phyloP scores from a whole-genome alignment of 2,888 invertebrate genomes.

The Bombylius major region DNA sequence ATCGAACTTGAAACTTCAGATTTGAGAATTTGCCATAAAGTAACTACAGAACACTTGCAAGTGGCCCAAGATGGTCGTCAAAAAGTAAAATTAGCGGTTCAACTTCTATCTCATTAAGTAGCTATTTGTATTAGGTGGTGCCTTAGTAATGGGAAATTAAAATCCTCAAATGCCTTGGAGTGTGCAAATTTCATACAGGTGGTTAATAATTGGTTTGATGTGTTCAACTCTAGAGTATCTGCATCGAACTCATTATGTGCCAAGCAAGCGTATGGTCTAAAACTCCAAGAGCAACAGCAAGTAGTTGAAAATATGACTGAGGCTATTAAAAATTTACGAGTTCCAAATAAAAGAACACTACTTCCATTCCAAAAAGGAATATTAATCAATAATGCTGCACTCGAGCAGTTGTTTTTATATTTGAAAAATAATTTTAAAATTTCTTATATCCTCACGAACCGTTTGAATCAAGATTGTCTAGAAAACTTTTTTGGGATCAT shows the following conservation, averaged over 20 bases:
- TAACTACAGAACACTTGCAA: not conserved
- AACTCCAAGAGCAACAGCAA: slow-evolving; percentile 10
- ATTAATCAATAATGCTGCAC: slow-evolving; percentile 8
- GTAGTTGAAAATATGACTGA: slow-evolving; percentile 15
- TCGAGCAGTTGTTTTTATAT: not conserved
- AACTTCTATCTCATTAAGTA: slow-evolving; percentile 19
- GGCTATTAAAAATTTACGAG: slow-evolving; percentile 11
- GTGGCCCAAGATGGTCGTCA: not conserved
- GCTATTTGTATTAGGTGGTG: slow-evolving; percentile 14
- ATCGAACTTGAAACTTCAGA: not conserved
- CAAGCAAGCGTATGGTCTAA: slow-evolving; percentile 16
- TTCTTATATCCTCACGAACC: not conserved
- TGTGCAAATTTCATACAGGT: slow-evolving; percentile 15
- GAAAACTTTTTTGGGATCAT: not conserved
- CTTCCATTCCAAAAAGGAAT: slow-evolving; percentile 19
- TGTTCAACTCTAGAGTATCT: slow-evolving; percentile 15
- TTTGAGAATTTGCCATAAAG: not conserved
- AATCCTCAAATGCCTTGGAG: slow-evolving; percentile 12
- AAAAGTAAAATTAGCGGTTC: slow-evolving; percentile 13
- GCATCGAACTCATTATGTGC: not conserved
- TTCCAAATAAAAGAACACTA: slow-evolving; percentile 9
- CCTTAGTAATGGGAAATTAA: slow-evolving; percentile 9
- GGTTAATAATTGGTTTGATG: slow-evolving; percentile 18
- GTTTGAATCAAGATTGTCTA: not conserved
- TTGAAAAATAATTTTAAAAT: not conserved